Percentiles rank a stretch among this genome's conserved stretches.
These are phyloP conservation scores for Agelaius tricolor DNA, from an alignment of 2,113 vertebrate genomes.

Conservation along the genomic window DNA sequence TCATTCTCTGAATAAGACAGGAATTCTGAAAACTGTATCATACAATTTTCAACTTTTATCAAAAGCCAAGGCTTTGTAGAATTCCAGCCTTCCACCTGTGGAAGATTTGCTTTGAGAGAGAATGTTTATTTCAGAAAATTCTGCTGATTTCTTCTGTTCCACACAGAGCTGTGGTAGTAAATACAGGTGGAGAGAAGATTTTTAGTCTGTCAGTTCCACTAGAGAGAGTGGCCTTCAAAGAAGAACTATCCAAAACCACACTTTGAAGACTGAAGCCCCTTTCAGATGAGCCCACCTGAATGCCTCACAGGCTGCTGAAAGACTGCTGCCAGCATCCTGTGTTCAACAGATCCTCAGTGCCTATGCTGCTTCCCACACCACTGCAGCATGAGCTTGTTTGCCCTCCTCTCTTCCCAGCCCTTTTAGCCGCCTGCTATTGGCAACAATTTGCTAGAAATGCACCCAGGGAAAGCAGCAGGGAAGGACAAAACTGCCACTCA, in stretches of 20 bases:
- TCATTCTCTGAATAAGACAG: not conserved
- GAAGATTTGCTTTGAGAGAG: not conserved
- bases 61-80: not conserved
- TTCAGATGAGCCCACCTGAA: not conserved
- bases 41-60: not conserved
- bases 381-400: not conserved
- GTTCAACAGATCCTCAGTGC: not conserved
- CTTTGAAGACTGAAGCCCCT: not conserved
- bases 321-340: not conserved
- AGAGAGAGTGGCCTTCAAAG: not conserved
- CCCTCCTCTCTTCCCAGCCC: not conserved
- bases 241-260: not conserved
- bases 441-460: not conserved
- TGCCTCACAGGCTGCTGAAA: not conserved
- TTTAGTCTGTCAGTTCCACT: not conserved
- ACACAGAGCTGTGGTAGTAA: accelerated
- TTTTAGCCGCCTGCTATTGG: not conserved
- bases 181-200: not conserved
- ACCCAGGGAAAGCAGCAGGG: not conserved
- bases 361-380: not conserved
- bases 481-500: not conserved
- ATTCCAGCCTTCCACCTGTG: not conserved
- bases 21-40: not conserved
- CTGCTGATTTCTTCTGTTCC: not conserved
- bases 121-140: not conserved